phyloP scores from a whole-genome alignment of 2,113 vertebrate genomes.

The Acanthochromis polyacanthus region DNA sequence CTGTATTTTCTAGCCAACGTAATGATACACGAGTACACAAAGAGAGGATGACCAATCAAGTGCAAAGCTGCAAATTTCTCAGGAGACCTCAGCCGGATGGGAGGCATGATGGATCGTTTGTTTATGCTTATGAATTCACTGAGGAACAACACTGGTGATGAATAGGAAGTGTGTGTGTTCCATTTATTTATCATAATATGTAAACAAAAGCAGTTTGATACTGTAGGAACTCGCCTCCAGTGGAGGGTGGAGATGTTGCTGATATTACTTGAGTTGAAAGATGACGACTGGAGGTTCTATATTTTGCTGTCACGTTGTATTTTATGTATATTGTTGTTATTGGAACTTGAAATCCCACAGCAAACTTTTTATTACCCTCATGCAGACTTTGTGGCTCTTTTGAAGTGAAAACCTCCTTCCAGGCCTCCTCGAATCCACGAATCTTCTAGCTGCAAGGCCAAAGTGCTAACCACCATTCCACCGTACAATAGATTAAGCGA shows the following conservation, averaged over 20 bases:
- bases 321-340: too few species aligned
- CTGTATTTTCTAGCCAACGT: not conserved
- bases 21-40: constrained; percentile 5
- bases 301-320: not conserved
- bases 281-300: not conserved
- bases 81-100: constrained; percentile 19
- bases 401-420: too few species aligned
- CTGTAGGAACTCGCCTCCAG: not conserved
- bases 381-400: too few species aligned
- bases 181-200: not conserved
- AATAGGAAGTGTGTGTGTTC: constrained; percentile 9
- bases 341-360: too few species aligned
- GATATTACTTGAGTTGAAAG: not conserved
- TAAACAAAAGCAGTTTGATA: not conserved
- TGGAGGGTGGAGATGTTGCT: not conserved
- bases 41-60: constrained; percentile 22
- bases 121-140: constrained; percentile 21
- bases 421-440: too few species aligned
- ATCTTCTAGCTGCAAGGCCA: too few species aligned
- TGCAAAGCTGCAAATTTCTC: constrained; percentile 31
- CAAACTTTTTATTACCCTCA: too few species aligned
- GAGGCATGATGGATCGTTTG: constrained; percentile 39
- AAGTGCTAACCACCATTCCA: too few species aligned
- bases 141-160: not conserved
- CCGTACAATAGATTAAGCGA: too few species aligned